A percentile compares a stretch with the other conserved stretches of the same genome.
Evolutionary conservation across 1,140 invertebrate species (phyloP).

Genomic region (Temnothorax longispinosus): DNA sequence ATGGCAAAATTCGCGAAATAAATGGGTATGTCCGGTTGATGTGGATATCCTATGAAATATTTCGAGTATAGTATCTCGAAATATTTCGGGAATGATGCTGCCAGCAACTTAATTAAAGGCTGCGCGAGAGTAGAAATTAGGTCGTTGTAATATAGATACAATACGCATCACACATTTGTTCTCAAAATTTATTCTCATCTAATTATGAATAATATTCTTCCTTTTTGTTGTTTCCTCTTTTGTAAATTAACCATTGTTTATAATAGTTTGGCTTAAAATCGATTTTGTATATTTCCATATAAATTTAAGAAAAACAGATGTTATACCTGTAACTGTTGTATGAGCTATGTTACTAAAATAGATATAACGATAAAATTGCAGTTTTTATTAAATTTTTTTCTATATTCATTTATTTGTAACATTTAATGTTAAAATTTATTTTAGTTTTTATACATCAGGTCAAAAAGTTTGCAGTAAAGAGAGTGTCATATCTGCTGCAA

Average conservation of each 20-base stretch:
- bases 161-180: neutral
- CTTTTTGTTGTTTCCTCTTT: neutral
- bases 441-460: neutral
- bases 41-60: neutral
- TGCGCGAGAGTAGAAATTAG: slow-evolving; percentile 11
- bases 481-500: neutral
- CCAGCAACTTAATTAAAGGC: slow-evolving; percentile 9
- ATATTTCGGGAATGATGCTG: neutral
- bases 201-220: neutral
- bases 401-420: neutral
- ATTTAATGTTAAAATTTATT: neutral
- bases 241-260: slow-evolving; percentile 3
- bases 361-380: neutral
- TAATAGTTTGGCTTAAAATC: neutral
- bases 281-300: neutral
- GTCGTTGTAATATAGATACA: neutral
- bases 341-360: neutral
- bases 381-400: neutral
- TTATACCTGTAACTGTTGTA: neutral
- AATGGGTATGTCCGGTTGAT: neutral
- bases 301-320: neutral
- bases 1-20: neutral
- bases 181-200: neutral
- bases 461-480: neutral
- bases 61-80: neutral